A percentile compares a stretch with the other conserved stretches of the same genome.
These are phyloP conservation scores for Alligator sinensis DNA, from an alignment of 2,113 vertebrate species.

Conservation along the genomic window DNA sequence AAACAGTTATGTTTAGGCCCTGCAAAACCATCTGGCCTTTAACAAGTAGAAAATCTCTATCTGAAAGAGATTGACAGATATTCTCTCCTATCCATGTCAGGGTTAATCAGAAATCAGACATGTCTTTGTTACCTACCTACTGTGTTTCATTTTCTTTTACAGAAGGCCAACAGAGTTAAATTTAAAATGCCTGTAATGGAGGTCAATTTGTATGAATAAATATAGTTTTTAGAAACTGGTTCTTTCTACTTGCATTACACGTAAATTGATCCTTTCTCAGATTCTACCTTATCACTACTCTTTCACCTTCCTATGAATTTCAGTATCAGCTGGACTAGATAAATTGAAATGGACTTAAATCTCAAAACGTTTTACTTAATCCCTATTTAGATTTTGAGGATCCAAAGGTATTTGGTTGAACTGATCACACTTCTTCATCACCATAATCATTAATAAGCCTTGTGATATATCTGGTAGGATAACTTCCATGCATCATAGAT, in stretches of 20 bases:
- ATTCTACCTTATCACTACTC: neutral
- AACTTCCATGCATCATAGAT: neutral
- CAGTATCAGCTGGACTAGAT: constrained; percentile 20
- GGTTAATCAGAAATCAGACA: neutral
- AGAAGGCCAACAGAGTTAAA: neutral
- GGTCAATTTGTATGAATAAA: neutral
- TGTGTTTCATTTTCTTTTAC: neutral
- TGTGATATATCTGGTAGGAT: neutral
- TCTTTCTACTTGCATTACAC: neutral
- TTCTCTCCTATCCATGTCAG: neutral
- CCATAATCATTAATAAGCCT: neutral
- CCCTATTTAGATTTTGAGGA: neutral
- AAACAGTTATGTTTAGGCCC: neutral
- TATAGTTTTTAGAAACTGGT: neutral
- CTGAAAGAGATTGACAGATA: neutral
- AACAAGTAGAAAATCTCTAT: neutral
- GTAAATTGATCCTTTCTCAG: neutral
- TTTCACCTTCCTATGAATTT: constrained; percentile 9
- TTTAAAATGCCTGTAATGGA: neutral
- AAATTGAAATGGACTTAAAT: constrained; percentile 45
- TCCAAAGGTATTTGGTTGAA: constrained; percentile 7
- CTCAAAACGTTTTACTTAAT: constrained; percentile 27
- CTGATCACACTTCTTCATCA: neutral
- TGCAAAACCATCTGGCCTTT: neutral
- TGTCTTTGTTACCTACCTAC: neutral